Evolutionary conservation across 2,888 invertebrate species (phyloP).

Genomic region (Xylophagus ater): DNA sequence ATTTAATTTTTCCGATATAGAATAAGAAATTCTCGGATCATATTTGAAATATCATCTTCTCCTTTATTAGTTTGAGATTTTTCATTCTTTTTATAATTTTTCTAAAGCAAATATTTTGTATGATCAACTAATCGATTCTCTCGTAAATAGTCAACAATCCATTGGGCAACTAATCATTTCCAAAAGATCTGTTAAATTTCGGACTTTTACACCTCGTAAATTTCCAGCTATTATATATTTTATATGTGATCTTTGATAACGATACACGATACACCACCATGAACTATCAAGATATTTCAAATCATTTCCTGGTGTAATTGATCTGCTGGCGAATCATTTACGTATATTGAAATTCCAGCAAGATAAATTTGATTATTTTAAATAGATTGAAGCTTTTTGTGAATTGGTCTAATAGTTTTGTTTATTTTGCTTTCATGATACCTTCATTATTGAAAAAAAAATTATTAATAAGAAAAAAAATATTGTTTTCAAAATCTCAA

Average conservation of each 20-base stretch:
- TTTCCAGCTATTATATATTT: constrained; percentile 82
- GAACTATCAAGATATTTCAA: constrained; percentile 74
- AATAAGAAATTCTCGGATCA: constrained; percentile 19
- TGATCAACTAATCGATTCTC: constrained; percentile 60
- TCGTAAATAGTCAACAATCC: constrained; percentile 78
- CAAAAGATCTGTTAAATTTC: constrained; percentile 39
- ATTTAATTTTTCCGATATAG: constrained; percentile 21
- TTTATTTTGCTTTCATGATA: constrained; percentile 86
- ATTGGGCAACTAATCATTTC: constrained; percentile 76
- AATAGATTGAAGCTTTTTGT: constrained; percentile 34
- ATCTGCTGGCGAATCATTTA: constrained; percentile 87
- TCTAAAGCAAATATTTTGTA: constrained; percentile 62
- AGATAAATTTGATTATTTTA: constrained; percentile 56
- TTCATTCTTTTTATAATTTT: constrained; percentile 39
- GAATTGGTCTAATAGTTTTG: constrained; percentile 84
- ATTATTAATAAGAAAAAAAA: too few species aligned
- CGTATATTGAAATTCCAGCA: constrained; percentile 68
- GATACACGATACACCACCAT: constrained; percentile 84
- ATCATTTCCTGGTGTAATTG: constrained; percentile 77
- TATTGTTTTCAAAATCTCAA: neutral
- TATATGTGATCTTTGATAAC: constrained; percentile 58
- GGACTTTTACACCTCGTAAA: constrained; percentile 80
- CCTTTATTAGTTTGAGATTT: constrained; percentile 5
- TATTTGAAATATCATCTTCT: constrained; percentile 15
- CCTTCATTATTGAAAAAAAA: constrained; percentile 54